Evolutionary conservation across 2,888 invertebrate genomes (phyloP).

Genomic region (Stenotaenia linearis): DNA sequence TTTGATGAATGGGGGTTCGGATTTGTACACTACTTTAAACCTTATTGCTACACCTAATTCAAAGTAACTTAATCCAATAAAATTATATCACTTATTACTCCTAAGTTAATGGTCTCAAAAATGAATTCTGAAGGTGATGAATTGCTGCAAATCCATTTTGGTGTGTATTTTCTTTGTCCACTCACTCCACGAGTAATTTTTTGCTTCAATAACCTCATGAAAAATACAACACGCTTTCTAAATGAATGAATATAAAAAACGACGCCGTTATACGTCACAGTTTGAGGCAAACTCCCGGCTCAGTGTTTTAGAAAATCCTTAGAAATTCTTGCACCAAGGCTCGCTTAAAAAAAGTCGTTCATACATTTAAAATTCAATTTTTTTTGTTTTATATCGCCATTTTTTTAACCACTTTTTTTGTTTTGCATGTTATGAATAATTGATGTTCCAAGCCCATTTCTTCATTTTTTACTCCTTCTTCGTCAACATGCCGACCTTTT

Average conservation of each 20-base stretch:
- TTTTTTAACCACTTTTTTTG: neutral
- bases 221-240: neutral
- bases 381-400: neutral
- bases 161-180: too few species aligned
- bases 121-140: too few species aligned
- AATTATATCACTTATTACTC: too few species aligned
- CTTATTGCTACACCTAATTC: too few species aligned
- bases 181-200: neutral
- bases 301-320: neutral
- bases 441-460: conserved; percentile 7
- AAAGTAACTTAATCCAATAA: too few species aligned
- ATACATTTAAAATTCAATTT: neutral
- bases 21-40: too few species aligned
- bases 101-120: too few species aligned
- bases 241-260: neutral
- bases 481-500: conserved; percentile 6
- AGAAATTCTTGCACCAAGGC: neutral
- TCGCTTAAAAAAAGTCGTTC: neutral
- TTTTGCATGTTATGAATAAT: conserved; percentile 26
- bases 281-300: neutral
- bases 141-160: too few species aligned
- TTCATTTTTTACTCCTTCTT: neutral
- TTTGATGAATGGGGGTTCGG: neutral
- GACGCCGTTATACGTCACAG: neutral
- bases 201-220: neutral